Percentiles rank a stretch among this genome's conserved stretches.
phyloP scores from a whole-genome alignment of 2,888 invertebrate species.

The Ophion ellenae region DNA sequence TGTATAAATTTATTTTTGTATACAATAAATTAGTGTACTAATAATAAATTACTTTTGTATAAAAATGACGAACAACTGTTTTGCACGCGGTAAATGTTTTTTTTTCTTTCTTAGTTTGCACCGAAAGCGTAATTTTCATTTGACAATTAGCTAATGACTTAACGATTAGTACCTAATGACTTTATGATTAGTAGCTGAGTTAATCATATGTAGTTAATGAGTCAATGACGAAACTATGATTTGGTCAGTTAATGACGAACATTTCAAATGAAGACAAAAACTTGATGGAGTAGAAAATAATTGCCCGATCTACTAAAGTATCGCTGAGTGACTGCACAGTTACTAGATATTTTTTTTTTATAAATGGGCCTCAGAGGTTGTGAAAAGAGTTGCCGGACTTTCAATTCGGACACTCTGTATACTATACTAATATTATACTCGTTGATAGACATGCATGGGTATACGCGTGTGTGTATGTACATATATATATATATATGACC shows the following conservation, averaged over 20 bases:
- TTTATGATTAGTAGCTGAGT: not conserved
- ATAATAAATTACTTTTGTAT: not conserved
- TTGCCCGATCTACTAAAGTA: not conserved
- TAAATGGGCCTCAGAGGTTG: not conserved
- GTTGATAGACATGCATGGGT: constrained; percentile 1
- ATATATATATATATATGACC: constrained; percentile 29
- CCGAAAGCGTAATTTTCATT: not conserved
- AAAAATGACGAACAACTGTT: not conserved
- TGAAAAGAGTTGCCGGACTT: not conserved
- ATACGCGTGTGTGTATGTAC: not conserved
- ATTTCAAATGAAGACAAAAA: not conserved
- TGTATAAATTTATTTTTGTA: not conserved
- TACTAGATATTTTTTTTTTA: not conserved
- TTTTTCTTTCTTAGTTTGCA: not conserved
- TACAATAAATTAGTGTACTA: too few species aligned
- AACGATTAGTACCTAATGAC: not conserved
- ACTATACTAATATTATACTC: not conserved
- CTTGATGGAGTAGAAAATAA: not conserved
- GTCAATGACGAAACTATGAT: not conserved
- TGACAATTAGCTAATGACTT: not conserved
- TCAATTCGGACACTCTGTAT: not conserved
- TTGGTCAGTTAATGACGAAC: not conserved
- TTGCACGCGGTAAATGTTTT: not conserved
- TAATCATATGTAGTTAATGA: not conserved
- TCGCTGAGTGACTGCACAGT: not conserved